Evolutionary conservation across 2,113 vertebrate genomes (phyloP), one percentile per base, ranked within the genome.

Genomic region (Suncus etruscus): DNA sequence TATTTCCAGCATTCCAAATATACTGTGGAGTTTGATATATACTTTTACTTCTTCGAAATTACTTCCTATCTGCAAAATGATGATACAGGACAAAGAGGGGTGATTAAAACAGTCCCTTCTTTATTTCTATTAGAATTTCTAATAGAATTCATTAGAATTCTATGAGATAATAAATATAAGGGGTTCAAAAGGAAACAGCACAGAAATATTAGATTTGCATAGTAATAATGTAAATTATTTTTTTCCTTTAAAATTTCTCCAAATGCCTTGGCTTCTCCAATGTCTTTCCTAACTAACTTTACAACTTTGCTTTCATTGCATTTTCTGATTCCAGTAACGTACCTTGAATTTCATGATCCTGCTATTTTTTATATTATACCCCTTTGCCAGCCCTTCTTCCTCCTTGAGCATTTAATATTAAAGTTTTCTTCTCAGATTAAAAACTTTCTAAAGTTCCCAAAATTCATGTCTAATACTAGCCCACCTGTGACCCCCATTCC

Each of bases 191-290:
- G 27, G 10, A 47, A 51, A 82, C 65, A 47, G 7, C 3, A 47
- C 0, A 22, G 8, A 73, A 81, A 3, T 58, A 8, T 63, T 70
- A 80, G 6, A 8, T 79, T 83, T 83, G 76, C 47, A 63, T 87
- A 82, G 24, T 68, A 70, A 74, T 77, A 85, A 81, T 81, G 22
- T 16, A 69, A 73, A 3, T 51, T 76, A 6, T 92, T 80, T 22
- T 45, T 10, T 79, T 90, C 3, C 80, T 75, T 74, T 16, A 16
- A 27, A 1, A 72, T 61, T 20, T 58, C 29, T 58, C 39, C 6
- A 87, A 77, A 74, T 80, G 24, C 3, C 63, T 39, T 84, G 45
- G 27, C 14, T 83, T 93, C 48, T 82, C 87, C 58, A 85, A 91
- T 90, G 29, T 25, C 50, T 82, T 93, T 86, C 31, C 24, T 45